phyloP scores from a whole-genome alignment of 1,140 invertebrate species.

The Argopecten irradians region DNA sequence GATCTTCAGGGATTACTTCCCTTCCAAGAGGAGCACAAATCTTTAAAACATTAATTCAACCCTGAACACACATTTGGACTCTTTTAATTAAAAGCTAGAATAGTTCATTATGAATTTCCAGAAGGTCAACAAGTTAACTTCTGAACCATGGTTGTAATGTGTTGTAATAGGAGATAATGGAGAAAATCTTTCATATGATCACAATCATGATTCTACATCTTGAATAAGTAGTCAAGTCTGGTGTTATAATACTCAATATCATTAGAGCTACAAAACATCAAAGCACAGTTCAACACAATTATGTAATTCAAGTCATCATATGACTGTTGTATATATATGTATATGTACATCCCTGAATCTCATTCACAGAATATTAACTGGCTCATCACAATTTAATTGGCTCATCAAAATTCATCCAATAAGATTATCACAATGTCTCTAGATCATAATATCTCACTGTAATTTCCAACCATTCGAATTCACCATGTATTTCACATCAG shows the following conservation, averaged over 20 bases:
- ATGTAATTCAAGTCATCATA: neutral
- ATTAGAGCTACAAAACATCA: neutral
- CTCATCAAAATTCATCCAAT: neutral
- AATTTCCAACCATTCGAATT: neutral
- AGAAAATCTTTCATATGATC: no score
- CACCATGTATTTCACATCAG: neutral
- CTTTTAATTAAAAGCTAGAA: no score
- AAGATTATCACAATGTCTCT: neutral
- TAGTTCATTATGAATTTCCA: no score
- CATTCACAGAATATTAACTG: neutral
- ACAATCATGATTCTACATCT: no score
- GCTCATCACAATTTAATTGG: neutral
- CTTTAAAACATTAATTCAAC: no score
- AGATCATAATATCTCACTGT: neutral
- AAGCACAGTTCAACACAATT: neutral
- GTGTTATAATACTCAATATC: neutral
- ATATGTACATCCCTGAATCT: slow-evolving; percentile 11
- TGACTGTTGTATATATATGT: neutral
- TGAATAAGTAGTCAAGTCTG: neutral
- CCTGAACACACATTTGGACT: no score
- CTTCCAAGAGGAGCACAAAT: no score
- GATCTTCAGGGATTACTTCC: no score
- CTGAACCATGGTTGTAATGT: no score
- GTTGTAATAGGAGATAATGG: no score
- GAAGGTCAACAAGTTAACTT: no score